Base-by-base conservation (phyloP, 2,113 vertebrate species). In the Zosterops pallidus region DNA sequence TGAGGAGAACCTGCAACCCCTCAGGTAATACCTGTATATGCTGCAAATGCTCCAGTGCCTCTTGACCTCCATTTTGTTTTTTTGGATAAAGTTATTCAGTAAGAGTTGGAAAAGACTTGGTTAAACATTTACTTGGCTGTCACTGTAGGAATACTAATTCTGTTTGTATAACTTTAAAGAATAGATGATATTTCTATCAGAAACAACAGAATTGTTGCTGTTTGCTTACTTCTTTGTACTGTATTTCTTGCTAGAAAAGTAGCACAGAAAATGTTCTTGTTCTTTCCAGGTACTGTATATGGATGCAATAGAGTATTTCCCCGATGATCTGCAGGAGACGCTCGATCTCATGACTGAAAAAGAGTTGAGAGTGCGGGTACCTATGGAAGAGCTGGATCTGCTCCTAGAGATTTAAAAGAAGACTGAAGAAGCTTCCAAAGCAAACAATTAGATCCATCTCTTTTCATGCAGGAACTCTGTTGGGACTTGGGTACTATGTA, bases 301-400 rank as follows among this genome's bases (percentile, higher is more conserved):
- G 98, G 99, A 99, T 5, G 99, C 99, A 0, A 89, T 98, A 17
- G 98, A 98, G 60, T 98, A 99, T 95, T 99, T 99, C 86, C 98
- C 99, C 0, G 98, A 98, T 11, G 96, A 98, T 41, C 92, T 99
- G 75, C 98, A 99, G 91, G 99, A 99, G 97, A 98, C 97, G 1
- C 89, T 98, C 4, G 99, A 99, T 87, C 96, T 99, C 57, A 99
- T 99, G 98, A 98, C 98, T 0, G 99, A 99, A 92, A 99, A 99
- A 75, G 99, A 99, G 49, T 53, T 99, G 55, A 97, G 99, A 62
- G 90, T 99, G 70, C 96, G 99, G 50, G 97, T 99, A 33, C 98
- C 99, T 9, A 39, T 99, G 79, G 99, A 99, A 96, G 98, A 99
- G 95, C 96, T 99, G 98, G 99, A 99, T 47, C 98, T 99, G 5